Conservation (phyloP, 2,113 vertebrate species). For the Clinocottus analis region DNA sequence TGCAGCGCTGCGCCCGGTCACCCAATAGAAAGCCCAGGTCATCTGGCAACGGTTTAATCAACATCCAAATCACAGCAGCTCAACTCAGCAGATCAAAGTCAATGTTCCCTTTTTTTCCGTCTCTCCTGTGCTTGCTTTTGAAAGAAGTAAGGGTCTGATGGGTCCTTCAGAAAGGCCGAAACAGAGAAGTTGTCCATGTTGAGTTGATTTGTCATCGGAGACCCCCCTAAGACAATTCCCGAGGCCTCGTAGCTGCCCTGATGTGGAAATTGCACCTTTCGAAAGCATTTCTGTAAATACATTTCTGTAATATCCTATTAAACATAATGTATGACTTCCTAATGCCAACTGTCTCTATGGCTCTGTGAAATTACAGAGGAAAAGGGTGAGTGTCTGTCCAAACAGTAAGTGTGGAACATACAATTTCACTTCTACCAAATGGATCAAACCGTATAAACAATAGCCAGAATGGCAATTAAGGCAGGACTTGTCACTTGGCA, state of each 20-base stretch:
- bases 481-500: slow-evolving; percentile 37
- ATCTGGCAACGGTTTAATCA: slow-evolving; percentile 80
- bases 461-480: slow-evolving; percentile 48
- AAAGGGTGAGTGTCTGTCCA: slow-evolving; percentile 20
- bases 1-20: slow-evolving; percentile 63
- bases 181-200: background rate
- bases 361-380: slow-evolving; percentile 17
- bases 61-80: slow-evolving; percentile 79
- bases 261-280: background rate
- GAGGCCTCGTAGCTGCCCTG: background rate
- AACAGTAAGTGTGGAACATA: slow-evolving; percentile 21
- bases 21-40: slow-evolving; percentile 71
- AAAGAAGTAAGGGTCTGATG: background rate
- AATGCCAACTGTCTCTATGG: background rate
- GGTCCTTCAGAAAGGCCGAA: background rate
- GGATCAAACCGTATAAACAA: slow-evolving; percentile 50
- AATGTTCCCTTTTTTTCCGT: slow-evolving; percentile 39
- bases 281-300: too few species aligned
- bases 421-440: slow-evolving; percentile 25
- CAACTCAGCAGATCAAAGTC: slow-evolving; percentile 72
- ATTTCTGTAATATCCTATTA: too few species aligned
- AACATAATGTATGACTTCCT: background rate
- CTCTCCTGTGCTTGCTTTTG: background rate
- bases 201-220: slow-evolving; percentile 12
- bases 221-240: background rate